Base-by-base conservation (phyloP, 2,888 invertebrate species). In the Tanytarsus gracilentus region DNA sequence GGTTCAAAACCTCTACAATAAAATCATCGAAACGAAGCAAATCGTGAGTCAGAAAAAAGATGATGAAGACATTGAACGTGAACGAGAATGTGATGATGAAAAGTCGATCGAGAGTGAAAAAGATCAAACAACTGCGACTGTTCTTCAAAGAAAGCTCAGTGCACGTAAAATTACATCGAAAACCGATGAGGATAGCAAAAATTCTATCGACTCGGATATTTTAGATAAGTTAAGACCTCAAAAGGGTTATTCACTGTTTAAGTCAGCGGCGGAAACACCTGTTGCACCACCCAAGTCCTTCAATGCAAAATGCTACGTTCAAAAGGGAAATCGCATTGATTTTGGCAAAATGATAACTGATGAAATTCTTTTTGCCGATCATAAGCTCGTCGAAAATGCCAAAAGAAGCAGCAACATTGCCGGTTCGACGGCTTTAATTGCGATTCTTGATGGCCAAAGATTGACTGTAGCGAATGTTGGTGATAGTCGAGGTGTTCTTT, bases 381-480 rank as follows among this genome's bases (percentile, higher is more conserved):
- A 85, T 66, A 77, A 86, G 63, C 75, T 95, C 21, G 81, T 95
- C 7, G 85, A 89, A 70, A 82, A 84, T 61, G 91, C 92, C 7
- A 92, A 91, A 70, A 82, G 86, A 65, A 84, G 76, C 69, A 76
- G 83, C 68, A 82, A 85, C 73, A 83, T 85, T 21, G 85, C 82
- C 71, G 96, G 97, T 14, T 94, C 95, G 21, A 97, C 97, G 25
- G 93, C 94, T 2, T 75, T 97, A 48, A 86, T 96, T 66, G 95
- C 94, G 26, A 75, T 96, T 14, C 76, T 96, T 65, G 88, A 93
- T 71, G 85, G 82, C 39, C 83, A 85, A 66, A 81, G 84, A 67
- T 75, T 97, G 64, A 85, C 89, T 64, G 94, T 97, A 25, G 96
- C 95, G 11, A 97, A 97, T 78, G 95, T 97, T 23, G 97, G 97